These are phyloP conservation scores for Drepana arcuata DNA, from an alignment of 1,140 invertebrate genomes.

Conservation along the genomic window DNA sequence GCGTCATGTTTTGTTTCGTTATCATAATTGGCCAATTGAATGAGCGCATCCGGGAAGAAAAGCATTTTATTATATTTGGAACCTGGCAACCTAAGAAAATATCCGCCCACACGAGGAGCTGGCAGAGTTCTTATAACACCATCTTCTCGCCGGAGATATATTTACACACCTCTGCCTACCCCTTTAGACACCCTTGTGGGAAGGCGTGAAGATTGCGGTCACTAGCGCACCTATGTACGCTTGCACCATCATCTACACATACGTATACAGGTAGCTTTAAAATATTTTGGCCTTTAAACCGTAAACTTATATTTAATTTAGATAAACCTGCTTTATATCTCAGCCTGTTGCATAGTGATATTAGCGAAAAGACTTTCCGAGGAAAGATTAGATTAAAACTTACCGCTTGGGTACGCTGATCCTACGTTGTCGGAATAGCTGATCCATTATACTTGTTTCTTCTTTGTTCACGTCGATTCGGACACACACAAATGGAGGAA, in stretches of 20 bases:
- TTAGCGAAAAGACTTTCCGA: conserved; percentile 15
- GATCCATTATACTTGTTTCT: conserved; percentile 49
- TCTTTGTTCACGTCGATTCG: conserved; percentile 34
- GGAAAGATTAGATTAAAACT: conserved; percentile 13
- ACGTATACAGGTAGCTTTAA: neutral
- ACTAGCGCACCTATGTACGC: neutral
- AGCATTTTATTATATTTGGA: too few species aligned
- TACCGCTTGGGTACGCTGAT: conserved; percentile 60
- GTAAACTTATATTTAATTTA: neutral
- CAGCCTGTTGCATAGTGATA: conserved; percentile 1
- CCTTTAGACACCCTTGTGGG: too few species aligned
- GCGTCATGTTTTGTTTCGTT: too few species aligned
- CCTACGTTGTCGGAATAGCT: conserved; percentile 59
- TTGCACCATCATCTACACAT: neutral
- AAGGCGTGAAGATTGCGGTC: neutral
- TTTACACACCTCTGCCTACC: too few species aligned
- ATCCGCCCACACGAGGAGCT: too few species aligned
- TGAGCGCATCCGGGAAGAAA: too few species aligned
- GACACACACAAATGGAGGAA: conserved; percentile 39
- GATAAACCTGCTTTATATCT: too few species aligned
- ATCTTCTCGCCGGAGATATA: too few species aligned
- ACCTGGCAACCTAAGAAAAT: too few species aligned
- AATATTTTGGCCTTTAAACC: too few species aligned
- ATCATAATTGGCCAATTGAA: too few species aligned
- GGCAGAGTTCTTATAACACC: too few species aligned